Evolutionary conservation across 2,113 vertebrate species (phyloP).

Genomic region (Macheiramphus alcinus): DNA sequence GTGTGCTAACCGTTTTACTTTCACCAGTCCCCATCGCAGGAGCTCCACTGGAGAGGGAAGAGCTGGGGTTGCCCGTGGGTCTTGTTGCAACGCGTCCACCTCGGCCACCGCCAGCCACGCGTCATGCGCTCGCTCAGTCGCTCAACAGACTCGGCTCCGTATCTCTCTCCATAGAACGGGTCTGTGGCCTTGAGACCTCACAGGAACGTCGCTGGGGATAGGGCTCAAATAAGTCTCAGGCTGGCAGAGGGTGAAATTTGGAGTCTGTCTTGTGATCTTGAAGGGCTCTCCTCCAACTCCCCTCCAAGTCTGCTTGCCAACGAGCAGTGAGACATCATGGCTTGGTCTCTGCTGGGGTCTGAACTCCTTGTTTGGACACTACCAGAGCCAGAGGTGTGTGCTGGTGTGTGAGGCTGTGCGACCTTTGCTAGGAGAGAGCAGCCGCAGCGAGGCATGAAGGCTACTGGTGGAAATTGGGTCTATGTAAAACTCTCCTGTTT

Average conservation of each 20-base stretch:
- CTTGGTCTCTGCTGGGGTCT: neutral
- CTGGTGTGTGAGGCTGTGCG: neutral
- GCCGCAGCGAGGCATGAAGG: rapidly evolving
- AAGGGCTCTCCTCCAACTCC: neutral
- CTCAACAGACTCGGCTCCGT: rapidly evolving
- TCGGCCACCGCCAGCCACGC: rapidly evolving
- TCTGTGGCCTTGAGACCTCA: neutral
- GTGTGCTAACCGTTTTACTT: neutral
- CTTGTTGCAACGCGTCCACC: neutral
- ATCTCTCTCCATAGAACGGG: rapidly evolving
- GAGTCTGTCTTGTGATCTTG: neutral
- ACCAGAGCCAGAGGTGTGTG: neutral
- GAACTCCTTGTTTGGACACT: neutral
- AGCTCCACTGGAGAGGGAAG: neutral
- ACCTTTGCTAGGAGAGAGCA: neutral
- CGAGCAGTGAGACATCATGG: neutral
- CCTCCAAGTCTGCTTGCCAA: neutral
- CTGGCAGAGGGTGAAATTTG: neutral
- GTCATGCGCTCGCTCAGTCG: rapidly evolving
- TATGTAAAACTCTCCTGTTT: neutral
- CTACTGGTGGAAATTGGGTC: neutral
- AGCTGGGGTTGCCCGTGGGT: neutral
- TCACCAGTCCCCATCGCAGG: neutral
- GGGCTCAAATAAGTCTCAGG: neutral
- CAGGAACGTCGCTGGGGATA: neutral